Conservation (phyloP, 2,888 invertebrate genomes). For the Tipula confusa region DNA sequence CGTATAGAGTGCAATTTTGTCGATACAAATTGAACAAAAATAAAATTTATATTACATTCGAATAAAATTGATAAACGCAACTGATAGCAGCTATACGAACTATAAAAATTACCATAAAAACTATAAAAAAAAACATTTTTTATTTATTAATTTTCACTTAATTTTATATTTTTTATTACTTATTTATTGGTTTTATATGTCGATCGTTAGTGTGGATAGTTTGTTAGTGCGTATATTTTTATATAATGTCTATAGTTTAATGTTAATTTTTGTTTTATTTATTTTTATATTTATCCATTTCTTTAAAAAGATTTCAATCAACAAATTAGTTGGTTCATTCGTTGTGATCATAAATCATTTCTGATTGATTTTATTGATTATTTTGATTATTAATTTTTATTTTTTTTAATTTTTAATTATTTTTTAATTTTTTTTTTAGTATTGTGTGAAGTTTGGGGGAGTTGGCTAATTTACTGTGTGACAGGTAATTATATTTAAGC, state of each 20-base stretch:
- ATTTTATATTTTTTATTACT: neutral
- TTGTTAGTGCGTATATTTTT: neutral
- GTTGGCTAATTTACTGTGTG: neutral
- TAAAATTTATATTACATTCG: neutral
- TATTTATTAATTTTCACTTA: conserved; percentile 12
- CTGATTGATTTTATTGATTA: neutral
- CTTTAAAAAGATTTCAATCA: conserved; percentile 15
- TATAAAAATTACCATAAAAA: conserved; percentile 8
- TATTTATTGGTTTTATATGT: neutral
- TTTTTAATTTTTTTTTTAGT: neutral
- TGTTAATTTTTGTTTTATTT: neutral
- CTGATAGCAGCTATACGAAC: neutral
- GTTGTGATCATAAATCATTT: conserved; percentile 20
- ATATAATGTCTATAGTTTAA: neutral
- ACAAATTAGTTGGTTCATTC: conserved; percentile 16
- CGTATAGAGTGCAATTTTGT: neutral
- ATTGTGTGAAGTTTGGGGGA: neutral
- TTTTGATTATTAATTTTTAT: neutral
- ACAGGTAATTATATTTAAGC: neutral
- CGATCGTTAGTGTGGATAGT: neutral
- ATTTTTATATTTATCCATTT: neutral
- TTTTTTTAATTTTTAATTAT: neutral
- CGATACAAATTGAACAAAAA: neutral
- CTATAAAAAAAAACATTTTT: neutral
- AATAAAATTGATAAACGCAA: neutral